phyloP scores from a whole-genome alignment of 2,888 invertebrate genomes.

The Podotricha telesiphe region DNA sequence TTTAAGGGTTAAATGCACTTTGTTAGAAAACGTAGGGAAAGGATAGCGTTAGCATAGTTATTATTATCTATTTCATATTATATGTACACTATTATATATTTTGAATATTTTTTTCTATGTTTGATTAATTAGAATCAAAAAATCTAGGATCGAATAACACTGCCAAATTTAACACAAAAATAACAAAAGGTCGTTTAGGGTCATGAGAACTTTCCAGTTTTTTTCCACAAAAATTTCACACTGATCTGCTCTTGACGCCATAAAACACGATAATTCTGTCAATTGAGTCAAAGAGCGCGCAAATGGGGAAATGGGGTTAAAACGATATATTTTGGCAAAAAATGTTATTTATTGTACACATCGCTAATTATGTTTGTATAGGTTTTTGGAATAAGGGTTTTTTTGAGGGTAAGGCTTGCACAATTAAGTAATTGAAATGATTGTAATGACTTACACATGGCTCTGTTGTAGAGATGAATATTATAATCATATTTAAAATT shows the following conservation, averaged over 20 bases:
- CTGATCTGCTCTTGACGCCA: conserved; percentile 70
- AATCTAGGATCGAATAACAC: not conserved
- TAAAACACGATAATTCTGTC: conserved; percentile 67
- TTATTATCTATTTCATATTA: not conserved
- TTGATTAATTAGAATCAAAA: not conserved
- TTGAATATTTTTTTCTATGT: not conserved
- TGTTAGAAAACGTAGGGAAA: conserved; percentile 40
- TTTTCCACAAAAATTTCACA: conserved; percentile 67
- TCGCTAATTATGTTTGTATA: conserved; percentile 82
- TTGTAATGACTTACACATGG: not conserved
- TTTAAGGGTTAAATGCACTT: conserved; percentile 67
- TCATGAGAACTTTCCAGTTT: conserved; percentile 62
- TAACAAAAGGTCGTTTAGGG: conserved; percentile 53
- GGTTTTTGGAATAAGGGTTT: conserved; percentile 62
- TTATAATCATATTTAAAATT: not conserved
- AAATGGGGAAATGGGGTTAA: conserved; percentile 72
- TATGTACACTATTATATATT: not conserved
- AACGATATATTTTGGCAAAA: conserved; percentile 80
- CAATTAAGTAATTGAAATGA: conserved; percentile 37
- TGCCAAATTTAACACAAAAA: conserved; percentile 14
- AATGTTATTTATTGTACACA: conserved; percentile 70
- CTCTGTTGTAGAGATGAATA: not conserved
- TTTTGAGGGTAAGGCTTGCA: conserved; percentile 38
- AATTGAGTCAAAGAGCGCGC: conserved; percentile 69
- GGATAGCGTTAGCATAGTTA: conserved; percentile 26